Percentiles rank a stretch among this genome's conserved stretches.
These are phyloP conservation scores for Etheostoma cragini DNA, from an alignment of 2,113 vertebrate genomes.

Conservation along the genomic window DNA sequence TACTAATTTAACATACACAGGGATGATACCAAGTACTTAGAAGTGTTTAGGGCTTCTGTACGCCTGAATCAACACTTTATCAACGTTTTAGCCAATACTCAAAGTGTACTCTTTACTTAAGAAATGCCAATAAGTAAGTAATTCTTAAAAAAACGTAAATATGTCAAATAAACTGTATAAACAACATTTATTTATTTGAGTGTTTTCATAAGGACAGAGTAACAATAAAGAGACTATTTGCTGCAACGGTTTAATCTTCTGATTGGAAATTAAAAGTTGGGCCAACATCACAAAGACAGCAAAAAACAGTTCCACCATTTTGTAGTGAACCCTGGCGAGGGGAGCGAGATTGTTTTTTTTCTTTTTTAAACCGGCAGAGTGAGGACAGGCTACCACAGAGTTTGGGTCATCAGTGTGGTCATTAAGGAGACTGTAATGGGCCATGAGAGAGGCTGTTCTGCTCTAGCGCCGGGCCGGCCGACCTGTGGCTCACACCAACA, in stretches of 20 bases:
- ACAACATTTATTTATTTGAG: too few relatives aligned
- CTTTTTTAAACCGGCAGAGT: slow-evolving; percentile 64
- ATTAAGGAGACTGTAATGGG: slow-evolving; percentile 83
- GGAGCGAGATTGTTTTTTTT: slow-evolving; percentile 56
- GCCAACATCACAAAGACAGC: not conserved
- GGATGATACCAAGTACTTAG: not conserved
- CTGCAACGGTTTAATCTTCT: not conserved
- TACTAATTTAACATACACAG: not conserved
- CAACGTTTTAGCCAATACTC: not conserved
- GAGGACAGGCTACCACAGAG: slow-evolving; percentile 64
- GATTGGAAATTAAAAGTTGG: not conserved
- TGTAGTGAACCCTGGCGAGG: slow-evolving; percentile 33
- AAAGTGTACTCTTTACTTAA: not conserved
- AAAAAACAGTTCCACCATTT: slow-evolving; percentile 25
- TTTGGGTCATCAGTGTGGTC: slow-evolving; percentile 78
- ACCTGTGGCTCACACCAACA: slow-evolving; percentile 73
- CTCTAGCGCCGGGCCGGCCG: slow-evolving; percentile 64
- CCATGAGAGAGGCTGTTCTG: slow-evolving; percentile 79
- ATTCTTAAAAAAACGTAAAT: not conserved
- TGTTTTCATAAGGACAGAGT: not conserved
- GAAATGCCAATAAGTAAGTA: too few relatives aligned
- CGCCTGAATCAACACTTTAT: not conserved
- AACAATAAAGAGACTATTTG: not conserved
- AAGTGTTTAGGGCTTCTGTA: not conserved
- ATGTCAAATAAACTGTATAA: too few relatives aligned